phyloP scores from a whole-genome alignment of 2,797 vertebrate genomes.

The Linurgus olivaceus region DNA sequence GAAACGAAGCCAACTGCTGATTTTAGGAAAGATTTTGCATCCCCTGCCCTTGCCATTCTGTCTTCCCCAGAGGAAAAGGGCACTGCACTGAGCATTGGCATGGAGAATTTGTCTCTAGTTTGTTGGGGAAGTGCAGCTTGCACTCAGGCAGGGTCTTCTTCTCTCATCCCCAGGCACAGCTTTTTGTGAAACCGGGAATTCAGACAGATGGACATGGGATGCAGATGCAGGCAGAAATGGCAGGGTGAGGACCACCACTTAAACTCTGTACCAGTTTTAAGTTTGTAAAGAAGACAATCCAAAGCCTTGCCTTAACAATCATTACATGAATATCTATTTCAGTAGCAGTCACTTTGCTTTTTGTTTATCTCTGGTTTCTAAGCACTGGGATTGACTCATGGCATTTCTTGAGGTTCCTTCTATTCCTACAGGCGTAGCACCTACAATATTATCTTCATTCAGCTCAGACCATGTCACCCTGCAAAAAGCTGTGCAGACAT shows the following conservation, averaged over 20 bases:
- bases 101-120: neutral
- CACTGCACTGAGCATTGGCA: fast-evolving
- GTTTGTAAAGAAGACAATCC: neutral
- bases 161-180: neutral
- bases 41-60: neutral
- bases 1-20: neutral
- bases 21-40: neutral
- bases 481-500: neutral
- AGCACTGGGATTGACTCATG: neutral
- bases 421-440: neutral
- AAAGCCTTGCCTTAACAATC: neutral
- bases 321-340: neutral
- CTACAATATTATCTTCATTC: neutral
- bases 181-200: neutral
- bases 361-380: neutral
- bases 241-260: neutral
- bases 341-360: neutral
- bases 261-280: neutral
- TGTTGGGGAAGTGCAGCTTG: neutral
- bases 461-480: neutral
- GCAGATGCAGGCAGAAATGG: neutral
- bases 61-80: neutral
- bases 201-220: neutral
- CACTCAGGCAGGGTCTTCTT: fast-evolving
- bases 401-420: neutral